Base-by-base conservation (phyloP, 2,113 vertebrate species). In the Hypocryptadius cinnamomeus region DNA sequence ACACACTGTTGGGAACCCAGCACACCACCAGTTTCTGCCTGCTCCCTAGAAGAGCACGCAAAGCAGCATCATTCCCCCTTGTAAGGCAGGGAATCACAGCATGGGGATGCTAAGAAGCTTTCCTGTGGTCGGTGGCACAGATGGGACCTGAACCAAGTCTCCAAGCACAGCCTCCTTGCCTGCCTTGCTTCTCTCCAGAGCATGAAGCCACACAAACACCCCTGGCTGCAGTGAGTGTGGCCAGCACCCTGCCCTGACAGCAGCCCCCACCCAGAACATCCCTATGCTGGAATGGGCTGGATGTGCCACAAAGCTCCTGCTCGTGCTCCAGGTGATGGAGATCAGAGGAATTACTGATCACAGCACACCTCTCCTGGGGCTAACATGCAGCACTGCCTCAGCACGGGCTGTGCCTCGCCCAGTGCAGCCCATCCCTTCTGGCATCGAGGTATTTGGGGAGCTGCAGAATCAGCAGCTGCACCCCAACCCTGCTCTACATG, bases 271-370 rank as follows among this genome's bases (percentile, higher is more conserved):
- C 1, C 28, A 37, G 31, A 15, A 2, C 11, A 42, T 8, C 45
- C 11, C 1, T 2, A 0, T 0, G 0, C 51, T 44, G 59, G 30
- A 77, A 78, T 2, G 27, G 51, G 56, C 11, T 44, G 37, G 13
- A 21, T 8, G 20, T 18, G 51, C 33, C 76, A 33, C 40, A 57
- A 10, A 65, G 25, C 31, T 92, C 40, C 82, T 69, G 24, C 57
- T 69, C 47, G 4, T 2, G 7, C 44, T 16, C 48, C n/a, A 14
- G 24, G 45, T 0, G 0, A 22, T 14, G 40, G 66, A 72, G 50
- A 35, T 28, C 8, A 44, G 42, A 45, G 69, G 17, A 70, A 3
- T 53, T 28, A 23, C 45, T 69, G 63, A 6, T 3, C 63, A 33
- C 53, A 86, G 63, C 33, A 15, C 39, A 3, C 4, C 50, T 25